Evolutionary conservation across 2,113 vertebrate genomes (phyloP).

Genomic region (Triplophysa tibetana): DNA sequence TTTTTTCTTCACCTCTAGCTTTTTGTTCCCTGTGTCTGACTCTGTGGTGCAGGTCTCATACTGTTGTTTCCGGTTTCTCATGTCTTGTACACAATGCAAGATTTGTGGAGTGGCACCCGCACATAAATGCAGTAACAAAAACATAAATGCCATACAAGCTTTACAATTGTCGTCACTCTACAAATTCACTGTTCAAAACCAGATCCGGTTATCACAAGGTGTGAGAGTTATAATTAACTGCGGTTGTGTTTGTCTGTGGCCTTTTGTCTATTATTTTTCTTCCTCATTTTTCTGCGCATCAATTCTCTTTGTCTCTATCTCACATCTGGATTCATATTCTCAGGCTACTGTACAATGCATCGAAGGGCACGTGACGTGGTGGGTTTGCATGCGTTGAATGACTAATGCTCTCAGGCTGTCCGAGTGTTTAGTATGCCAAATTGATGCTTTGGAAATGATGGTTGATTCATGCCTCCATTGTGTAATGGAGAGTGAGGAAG

Average conservation of each 20-base stretch:
- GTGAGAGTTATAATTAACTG: too few species aligned
- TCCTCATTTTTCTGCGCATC: slow-evolving; percentile 13
- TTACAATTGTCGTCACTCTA: too few species aligned
- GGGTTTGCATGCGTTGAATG: slow-evolving; percentile 59
- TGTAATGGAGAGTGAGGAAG: slow-evolving; percentile 29
- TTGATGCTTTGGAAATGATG: slow-evolving; percentile 1
- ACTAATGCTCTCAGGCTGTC: slow-evolving; percentile 52
- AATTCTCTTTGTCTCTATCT: slow-evolving; percentile 1
- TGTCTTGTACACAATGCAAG: too few species aligned
- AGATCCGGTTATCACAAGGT: too few species aligned
- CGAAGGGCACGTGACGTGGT: slow-evolving; percentile 58
- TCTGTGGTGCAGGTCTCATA: slow-evolving; percentile 48
- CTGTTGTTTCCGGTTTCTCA: too few species aligned
- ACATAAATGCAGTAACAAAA: too few species aligned
- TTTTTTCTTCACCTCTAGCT: slow-evolving; percentile 48
- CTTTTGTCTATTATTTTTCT: slow-evolving; percentile 39
- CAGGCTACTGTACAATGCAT: slow-evolving; percentile 42
- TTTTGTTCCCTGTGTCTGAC: slow-evolving; percentile 37
- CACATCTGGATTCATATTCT: slow-evolving; percentile 36
- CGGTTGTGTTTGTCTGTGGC: too few species aligned
- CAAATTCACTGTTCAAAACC: too few species aligned
- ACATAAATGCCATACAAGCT: too few species aligned
- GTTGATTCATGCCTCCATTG: slow-evolving; percentile 34
- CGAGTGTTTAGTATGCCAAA: slow-evolving; percentile 33
- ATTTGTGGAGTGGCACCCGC: too few species aligned